A percentile compares a stretch with the other conserved stretches of the same genome.
Conservation (phyloP, 2,797 vertebrate genomes). For the Phalloptychus januarius region DNA sequence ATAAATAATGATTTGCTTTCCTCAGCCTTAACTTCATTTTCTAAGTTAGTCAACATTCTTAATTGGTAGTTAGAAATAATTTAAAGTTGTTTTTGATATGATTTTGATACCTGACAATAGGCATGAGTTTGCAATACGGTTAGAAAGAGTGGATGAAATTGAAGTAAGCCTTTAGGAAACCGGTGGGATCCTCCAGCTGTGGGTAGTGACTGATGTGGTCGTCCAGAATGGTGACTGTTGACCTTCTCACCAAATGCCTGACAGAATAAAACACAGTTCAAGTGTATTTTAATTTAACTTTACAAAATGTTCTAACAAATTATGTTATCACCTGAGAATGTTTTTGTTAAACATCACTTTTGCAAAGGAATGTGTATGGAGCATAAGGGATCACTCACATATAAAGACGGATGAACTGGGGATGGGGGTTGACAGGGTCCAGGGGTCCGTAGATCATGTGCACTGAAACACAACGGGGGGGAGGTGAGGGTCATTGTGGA, state of each 20-base stretch:
- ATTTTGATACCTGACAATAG: neutral
- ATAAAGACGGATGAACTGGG: constrained; percentile 92
- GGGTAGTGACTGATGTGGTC: constrained; percentile 97
- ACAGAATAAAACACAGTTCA: constrained; percentile 24
- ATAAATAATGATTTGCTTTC: neutral
- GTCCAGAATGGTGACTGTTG: constrained; percentile 89
- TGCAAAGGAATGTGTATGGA: neutral
- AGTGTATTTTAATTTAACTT: neutral
- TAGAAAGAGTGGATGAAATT: constrained; percentile 97
- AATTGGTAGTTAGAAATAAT: neutral
- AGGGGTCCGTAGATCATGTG: constrained; percentile 96
- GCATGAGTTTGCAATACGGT: constrained; percentile 39
- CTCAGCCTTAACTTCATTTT: neutral
- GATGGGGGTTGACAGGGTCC: constrained; percentile 94
- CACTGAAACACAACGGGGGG: constrained; percentile 79
- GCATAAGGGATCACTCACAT: constrained; percentile 80
- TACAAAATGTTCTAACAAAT: too few relatives aligned
- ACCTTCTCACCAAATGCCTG: constrained; percentile 88
- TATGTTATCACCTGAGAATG: too few relatives aligned
- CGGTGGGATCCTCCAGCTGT: constrained; percentile 93
- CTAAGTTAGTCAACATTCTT: constrained; percentile 4
- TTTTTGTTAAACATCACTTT: neutral
- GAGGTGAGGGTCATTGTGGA: neutral
- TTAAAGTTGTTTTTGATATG: neutral
- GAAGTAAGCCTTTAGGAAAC: constrained; percentile 92